phyloP scores from a whole-genome alignment of 2,113 vertebrate species.

The Rhineura floridana region DNA sequence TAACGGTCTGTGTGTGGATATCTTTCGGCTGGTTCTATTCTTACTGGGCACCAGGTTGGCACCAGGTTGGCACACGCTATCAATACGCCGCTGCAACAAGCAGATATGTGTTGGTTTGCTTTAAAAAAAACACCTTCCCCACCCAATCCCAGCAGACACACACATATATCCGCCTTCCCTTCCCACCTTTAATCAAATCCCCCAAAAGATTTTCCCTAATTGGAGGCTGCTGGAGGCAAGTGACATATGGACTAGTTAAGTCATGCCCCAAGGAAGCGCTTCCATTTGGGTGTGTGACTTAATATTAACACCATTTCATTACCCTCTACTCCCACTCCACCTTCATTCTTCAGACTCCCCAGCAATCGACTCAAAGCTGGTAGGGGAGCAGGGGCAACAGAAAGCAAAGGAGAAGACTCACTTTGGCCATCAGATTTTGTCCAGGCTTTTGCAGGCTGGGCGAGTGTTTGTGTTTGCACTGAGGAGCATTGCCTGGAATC shows the following conservation, averaged over 20 bases:
- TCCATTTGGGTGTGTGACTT: neutral
- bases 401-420: too few species aligned
- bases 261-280: neutral
- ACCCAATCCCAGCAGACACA: fast-evolving
- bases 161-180: neutral
- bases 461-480: neutral
- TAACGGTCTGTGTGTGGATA: too few species aligned
- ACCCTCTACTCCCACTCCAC: neutral
- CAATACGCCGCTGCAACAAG: too few species aligned
- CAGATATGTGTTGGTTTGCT: neutral
- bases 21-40: too few species aligned
- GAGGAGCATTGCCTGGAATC: neutral
- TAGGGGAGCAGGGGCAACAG: fast-evolving
- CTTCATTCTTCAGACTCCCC: neutral
- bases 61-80: too few species aligned
- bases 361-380: neutral
- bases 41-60: too few species aligned
- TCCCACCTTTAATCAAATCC: too few species aligned
- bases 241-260: neutral
- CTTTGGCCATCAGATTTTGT: neutral
- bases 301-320: neutral
- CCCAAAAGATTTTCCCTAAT: neutral
- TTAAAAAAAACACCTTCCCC: neutral
- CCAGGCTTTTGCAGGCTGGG: too few species aligned
- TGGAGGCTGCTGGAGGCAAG: neutral